Conservation (phyloP, 1,140 invertebrate genomes). For the Physella acuta region DNA sequence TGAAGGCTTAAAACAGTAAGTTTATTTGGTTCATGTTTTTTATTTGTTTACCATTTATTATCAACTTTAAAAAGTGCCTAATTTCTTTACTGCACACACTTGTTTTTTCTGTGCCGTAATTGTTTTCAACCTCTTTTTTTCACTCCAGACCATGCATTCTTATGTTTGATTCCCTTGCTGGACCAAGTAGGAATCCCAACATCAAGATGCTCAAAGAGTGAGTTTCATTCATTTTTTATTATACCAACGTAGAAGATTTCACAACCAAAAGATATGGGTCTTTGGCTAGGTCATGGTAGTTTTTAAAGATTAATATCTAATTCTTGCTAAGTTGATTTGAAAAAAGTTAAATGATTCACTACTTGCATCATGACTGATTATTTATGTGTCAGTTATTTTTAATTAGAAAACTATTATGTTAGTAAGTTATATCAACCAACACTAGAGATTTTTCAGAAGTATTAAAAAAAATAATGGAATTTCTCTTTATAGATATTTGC, state of each 20-base stretch:
- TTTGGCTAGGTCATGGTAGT: no score
- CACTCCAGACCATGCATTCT: constrained; percentile 78
- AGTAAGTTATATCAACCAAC: not conserved
- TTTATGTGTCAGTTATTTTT: no score
- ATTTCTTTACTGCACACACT: not conserved
- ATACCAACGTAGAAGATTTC: no score
- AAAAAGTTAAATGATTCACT: no score
- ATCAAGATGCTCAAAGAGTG: constrained; percentile 75
- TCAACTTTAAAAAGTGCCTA: not conserved
- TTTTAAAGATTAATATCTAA: no score
- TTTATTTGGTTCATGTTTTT: not conserved
- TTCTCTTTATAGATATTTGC: constrained; percentile 69
- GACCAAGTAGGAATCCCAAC: constrained; percentile 76
- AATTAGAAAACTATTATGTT: no score
- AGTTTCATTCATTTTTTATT: no score
- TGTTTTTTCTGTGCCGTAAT: not conserved
- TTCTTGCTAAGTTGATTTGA: no score
- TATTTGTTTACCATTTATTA: not conserved
- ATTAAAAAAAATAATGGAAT: not conserved
- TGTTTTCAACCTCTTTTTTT: constrained; percentile 14
- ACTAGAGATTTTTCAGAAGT: not conserved
- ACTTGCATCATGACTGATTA: no score
- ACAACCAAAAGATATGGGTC: no score
- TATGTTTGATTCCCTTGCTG: constrained; percentile 90
- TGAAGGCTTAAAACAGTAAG: not conserved